Evolutionary conservation across 2,797 vertebrate species (phyloP).

Genomic region (Hirundo rustica): DNA sequence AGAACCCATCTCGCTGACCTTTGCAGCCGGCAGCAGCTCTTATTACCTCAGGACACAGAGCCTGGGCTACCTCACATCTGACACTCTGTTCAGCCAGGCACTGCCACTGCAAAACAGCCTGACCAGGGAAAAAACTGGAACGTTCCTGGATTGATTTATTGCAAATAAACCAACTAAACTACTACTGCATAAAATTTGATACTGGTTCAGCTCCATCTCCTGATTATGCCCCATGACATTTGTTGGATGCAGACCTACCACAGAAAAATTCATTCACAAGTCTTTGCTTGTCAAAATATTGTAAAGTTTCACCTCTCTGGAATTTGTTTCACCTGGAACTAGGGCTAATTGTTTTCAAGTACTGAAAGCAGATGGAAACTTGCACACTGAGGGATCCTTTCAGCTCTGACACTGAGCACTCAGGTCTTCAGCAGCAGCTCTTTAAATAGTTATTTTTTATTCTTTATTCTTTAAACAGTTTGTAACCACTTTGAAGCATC

Average conservation of each 20-base stretch:
- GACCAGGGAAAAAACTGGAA: background rate
- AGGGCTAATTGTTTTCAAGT: background rate
- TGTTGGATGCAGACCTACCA: background rate
- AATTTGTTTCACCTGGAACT: background rate
- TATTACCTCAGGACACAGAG: background rate
- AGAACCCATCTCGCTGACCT: rapidly evolving
- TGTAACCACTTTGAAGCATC: no score
- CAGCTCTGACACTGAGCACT: background rate
- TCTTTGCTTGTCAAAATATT: background rate
- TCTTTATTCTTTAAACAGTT: background rate
- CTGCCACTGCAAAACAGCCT: background rate
- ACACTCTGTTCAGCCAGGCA: background rate
- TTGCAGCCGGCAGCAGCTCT: background rate
- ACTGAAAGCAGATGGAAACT: background rate
- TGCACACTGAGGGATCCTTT: background rate
- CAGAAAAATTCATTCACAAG: background rate
- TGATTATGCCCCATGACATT: rapidly evolving
- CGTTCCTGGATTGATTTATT: background rate
- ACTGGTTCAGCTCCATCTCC: background rate
- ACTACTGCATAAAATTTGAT: rapidly evolving
- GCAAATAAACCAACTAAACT: background rate
- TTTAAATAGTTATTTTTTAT: background rate
- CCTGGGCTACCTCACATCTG: rapidly evolving
- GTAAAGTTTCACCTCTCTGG: background rate
- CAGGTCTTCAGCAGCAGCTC: background rate